Base-by-base conservation (phyloP, 2,888 invertebrate species). In the Beris chalybata region DNA sequence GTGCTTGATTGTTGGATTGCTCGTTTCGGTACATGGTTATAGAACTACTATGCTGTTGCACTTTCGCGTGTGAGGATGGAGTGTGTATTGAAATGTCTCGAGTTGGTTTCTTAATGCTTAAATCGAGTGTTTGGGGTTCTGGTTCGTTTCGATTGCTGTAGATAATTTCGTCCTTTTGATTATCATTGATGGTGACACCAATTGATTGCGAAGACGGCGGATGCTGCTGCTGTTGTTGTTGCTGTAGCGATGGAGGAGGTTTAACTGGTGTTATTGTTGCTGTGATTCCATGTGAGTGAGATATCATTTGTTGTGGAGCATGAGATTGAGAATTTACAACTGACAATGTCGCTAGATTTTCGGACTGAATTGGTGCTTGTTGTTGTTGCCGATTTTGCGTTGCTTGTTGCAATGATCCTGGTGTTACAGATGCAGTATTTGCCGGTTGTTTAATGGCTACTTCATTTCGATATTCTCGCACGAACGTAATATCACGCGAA, bases 81-180 rank as follows among this genome's bases (percentile, higher is more conserved):
- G 67, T 67, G 13, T 76, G 68, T n/a, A 77, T 73, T 73, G 74
- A 80, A 76, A 67, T 71, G 82, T 71, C 88, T 78, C 80, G 75
- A 4, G 30, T 47, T 22, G 76, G 74, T 72, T 89, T 89, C 79
- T 91, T 91, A 66, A 91, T 88, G 74, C 90, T 91, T 70, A 92
- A 81, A 75, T 92, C 91, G 0, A 92, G 81, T 0, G 90, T 90
- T 69, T 85, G 84, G 3, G 87, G 86, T 74, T 86, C 87, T 1
- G 84, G 83, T 43, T 86, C 83, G n/a, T 83, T 83, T 72, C 85
- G 82, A 1, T 84, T 81, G 71, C 74, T 72, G 52, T 70, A 70
- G 13, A 67, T 66, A 11, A 68, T 63, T 4, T 70, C 70, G 30
- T 70, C 70, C 56, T 70, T 65, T 45, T 76, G 74, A 38, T 74